A percentile compares a stretch with the other conserved stretches of the same genome.
phyloP scores from a whole-genome alignment of 2,888 invertebrate genomes.

The Ichneumoninae sp. region DNA sequence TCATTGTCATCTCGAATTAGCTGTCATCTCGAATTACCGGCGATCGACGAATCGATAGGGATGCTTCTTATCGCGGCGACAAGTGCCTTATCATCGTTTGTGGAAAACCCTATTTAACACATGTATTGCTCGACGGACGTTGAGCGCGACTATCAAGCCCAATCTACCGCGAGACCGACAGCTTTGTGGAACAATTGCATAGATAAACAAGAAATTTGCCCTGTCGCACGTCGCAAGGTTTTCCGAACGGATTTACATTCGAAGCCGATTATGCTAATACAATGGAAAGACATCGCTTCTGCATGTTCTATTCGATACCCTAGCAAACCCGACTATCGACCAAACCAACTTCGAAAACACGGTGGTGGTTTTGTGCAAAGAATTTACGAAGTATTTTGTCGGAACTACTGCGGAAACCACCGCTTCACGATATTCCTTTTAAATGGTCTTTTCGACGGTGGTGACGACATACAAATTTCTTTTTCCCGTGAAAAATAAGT shows the following conservation, averaged over 20 bases:
- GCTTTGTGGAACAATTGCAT: neutral
- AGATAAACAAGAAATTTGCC: neutral
- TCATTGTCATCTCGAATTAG: neutral
- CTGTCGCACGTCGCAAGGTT: neutral
- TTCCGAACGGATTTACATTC: neutral
- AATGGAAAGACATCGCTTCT: neutral
- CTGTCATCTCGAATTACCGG: neutral
- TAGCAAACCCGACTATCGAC: no score
- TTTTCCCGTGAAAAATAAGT: no score
- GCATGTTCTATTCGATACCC: neutral
- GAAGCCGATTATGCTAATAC: neutral
- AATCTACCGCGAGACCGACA: neutral
- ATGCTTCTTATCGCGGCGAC: neutral
- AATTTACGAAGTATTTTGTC: no score
- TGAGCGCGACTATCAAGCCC: no score
- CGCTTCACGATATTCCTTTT: no score
- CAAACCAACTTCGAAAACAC: no score
- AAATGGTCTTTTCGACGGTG: no score
- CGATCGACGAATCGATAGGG: neutral
- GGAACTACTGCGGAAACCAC: no score
- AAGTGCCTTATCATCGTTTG: neutral
- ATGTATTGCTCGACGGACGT: neutral
- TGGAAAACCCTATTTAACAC: neutral
- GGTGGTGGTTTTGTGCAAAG: no score
- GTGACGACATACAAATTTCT: no score